Conservation (phyloP, 2,113 vertebrate genomes). For the Glareola pratincola region DNA sequence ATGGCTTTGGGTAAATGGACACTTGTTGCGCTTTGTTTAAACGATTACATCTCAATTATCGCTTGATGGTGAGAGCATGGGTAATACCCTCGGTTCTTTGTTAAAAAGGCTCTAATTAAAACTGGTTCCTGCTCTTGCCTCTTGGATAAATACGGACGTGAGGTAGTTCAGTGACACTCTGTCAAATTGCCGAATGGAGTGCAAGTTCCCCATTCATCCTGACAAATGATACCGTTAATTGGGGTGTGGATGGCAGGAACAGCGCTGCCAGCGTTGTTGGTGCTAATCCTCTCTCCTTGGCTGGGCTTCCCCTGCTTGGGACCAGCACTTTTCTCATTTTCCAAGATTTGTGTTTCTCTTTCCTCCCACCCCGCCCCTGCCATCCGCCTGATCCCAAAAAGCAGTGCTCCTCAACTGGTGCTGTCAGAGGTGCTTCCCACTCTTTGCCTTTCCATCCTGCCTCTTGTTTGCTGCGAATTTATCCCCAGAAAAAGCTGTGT, state of each 20-base stretch:
- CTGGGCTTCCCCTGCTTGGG: background rate
- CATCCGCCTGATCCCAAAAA: background rate
- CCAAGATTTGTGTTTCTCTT: background rate
- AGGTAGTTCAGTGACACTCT: slow-evolving; percentile 41
- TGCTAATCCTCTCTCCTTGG: slow-evolving; percentile 1
- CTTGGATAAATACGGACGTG: slow-evolving; percentile 29
- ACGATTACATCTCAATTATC: slow-evolving; percentile 54
- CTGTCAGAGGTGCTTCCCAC: background rate
- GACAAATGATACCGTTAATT: slow-evolving; percentile 21
- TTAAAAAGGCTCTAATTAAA: slow-evolving; percentile 61
- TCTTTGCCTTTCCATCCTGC: background rate
- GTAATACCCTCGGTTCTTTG: slow-evolving; percentile 34
- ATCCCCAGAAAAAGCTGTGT: background rate
- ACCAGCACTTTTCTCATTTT: background rate
- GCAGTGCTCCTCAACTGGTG: accelerated
- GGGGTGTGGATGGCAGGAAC: background rate
- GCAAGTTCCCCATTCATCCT: slow-evolving; percentile 37
- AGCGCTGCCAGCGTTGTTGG: background rate
- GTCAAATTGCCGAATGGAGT: slow-evolving; percentile 38
- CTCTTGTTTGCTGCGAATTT: background rate
- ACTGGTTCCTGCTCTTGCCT: slow-evolving; percentile 23
- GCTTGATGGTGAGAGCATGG: slow-evolving; percentile 37
- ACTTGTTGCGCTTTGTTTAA: slow-evolving; percentile 68
- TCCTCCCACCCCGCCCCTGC: accelerated
- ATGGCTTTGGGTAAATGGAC: slow-evolving; percentile 59